phyloP scores from a whole-genome alignment of 2,888 invertebrate genomes.

The Aradus depressus region DNA sequence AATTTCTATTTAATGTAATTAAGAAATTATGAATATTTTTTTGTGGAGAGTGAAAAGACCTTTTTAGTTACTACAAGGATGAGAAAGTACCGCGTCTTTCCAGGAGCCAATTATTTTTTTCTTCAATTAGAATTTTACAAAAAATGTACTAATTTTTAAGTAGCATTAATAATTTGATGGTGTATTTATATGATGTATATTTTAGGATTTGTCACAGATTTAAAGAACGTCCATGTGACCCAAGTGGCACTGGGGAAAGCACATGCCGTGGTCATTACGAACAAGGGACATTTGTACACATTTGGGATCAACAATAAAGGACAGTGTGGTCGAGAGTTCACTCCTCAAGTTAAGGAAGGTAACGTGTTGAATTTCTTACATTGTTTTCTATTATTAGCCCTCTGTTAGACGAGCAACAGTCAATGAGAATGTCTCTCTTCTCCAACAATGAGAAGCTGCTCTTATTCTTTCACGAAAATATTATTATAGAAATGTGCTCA shows the following conservation, averaged over 20 bases:
- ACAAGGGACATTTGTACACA: constrained; percentile 81
- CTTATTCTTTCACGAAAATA: too few relatives aligned
- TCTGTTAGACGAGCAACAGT: too few relatives aligned
- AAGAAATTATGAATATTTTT: too few relatives aligned
- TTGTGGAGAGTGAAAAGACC: too few relatives aligned
- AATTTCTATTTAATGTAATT: too few relatives aligned
- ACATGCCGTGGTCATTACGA: constrained; percentile 80
- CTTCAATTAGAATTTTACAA: not conserved
- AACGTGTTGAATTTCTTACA: too few relatives aligned
- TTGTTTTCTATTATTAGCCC: too few relatives aligned
- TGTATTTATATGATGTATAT: constrained; percentile 10
- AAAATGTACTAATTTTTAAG: not conserved
- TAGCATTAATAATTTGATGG: not conserved
- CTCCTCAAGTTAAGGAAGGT: constrained; percentile 41
- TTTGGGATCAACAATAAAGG: constrained; percentile 97
- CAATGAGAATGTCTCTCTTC: too few relatives aligned
- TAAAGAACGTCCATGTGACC: constrained; percentile 50
- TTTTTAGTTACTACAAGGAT: too few relatives aligned
- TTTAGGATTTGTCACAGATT: constrained; percentile 57
- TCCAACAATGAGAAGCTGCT: too few relatives aligned
- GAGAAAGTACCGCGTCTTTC: too few relatives aligned
- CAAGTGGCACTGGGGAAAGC: constrained; percentile 88
- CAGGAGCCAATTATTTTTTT: constrained; percentile 3
- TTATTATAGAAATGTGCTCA: too few relatives aligned
- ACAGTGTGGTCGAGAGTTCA: constrained; percentile 86